Percentiles rank a stretch among this genome's conserved stretches.
These are phyloP conservation scores for Drosophila arizonae DNA, from an alignment of 1,140 invertebrate species.

Conservation along the genomic window DNA sequence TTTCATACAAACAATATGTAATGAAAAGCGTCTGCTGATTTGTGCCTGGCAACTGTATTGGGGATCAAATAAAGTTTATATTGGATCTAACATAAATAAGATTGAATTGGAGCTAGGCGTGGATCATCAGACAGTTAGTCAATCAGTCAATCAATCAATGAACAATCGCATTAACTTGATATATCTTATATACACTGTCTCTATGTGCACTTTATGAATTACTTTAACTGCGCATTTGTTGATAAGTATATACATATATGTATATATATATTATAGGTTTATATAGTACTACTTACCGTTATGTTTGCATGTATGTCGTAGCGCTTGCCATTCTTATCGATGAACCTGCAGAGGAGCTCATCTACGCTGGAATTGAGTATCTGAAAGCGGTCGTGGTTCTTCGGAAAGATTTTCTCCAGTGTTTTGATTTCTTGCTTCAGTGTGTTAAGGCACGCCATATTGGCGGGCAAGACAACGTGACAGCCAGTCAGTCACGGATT, in stretches of 20 bases:
- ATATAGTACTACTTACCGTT: slow-evolving; percentile 90
- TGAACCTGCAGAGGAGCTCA: slow-evolving; percentile 98
- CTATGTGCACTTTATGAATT: slow-evolving; percentile 17
- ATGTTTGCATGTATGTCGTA: slow-evolving; percentile 99
- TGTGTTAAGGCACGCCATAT: slow-evolving; percentile 98
- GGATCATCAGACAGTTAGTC: no score
- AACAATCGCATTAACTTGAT: not conserved
- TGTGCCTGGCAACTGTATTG: no score
- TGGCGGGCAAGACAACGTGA: slow-evolving; percentile 67
- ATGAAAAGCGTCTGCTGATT: no score
- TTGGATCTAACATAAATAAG: not conserved
- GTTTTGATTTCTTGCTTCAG: slow-evolving; percentile 99
- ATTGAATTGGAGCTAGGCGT: no score
- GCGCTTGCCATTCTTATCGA: slow-evolving; percentile 96
- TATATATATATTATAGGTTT: not conserved
- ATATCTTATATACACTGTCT: not conserved
- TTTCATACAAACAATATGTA: slow-evolving; percentile 1
- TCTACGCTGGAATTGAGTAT: slow-evolving; percentile 98
- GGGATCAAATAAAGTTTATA: not conserved
- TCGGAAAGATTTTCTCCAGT: slow-evolving; percentile 96
- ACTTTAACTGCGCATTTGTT: slow-evolving; percentile 6
- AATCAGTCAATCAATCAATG: no score
- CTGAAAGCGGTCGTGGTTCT: slow-evolving; percentile 98
- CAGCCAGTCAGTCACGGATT: slow-evolving; percentile 38
- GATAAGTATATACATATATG: not conserved